Conservation (phyloP, 2,797 vertebrate species). For the Pristis pectinata region DNA sequence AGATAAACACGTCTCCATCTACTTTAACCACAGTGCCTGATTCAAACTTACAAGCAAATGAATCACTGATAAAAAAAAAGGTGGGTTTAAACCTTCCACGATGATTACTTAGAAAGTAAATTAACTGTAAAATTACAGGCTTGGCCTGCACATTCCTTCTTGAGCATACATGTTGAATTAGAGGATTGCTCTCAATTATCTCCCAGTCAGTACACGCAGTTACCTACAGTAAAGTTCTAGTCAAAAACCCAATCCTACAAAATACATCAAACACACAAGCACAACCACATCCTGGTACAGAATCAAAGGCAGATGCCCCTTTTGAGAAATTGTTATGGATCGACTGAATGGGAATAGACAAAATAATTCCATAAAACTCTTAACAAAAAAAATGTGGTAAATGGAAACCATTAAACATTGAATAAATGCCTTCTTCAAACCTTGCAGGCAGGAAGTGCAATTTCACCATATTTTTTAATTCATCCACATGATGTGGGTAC, state of each 20-base stretch:
- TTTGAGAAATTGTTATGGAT: conserved; percentile 1
- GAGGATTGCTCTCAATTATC: not conserved
- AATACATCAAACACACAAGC: not conserved
- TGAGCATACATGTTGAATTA: conserved; percentile 14
- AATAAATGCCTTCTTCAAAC: not conserved
- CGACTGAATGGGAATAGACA: conserved; percentile 1
- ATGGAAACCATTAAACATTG: not conserved
- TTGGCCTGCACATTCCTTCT: not conserved
- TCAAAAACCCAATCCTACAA: not conserved
- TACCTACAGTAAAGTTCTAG: not conserved
- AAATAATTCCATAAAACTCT: not conserved
- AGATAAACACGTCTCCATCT: not conserved
- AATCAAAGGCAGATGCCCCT: conserved; percentile 29
- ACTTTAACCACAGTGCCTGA: not conserved
- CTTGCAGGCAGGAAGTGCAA: too few species aligned
- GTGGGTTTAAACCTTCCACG: not conserved
- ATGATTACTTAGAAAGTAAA: not conserved
- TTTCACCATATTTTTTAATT: not conserved
- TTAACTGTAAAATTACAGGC: conserved; percentile 12
- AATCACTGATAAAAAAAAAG: not conserved
- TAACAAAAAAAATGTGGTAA: not conserved
- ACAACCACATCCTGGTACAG: conserved; percentile 12
- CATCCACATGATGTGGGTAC: too few species aligned
- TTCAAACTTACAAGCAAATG: not conserved
- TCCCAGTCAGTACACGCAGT: conserved; percentile 23